Evolutionary conservation across 1,140 invertebrate genomes (phyloP), one percentile per base, ranked within the genome.

Genomic region (Anoplophora glabripennis): DNA sequence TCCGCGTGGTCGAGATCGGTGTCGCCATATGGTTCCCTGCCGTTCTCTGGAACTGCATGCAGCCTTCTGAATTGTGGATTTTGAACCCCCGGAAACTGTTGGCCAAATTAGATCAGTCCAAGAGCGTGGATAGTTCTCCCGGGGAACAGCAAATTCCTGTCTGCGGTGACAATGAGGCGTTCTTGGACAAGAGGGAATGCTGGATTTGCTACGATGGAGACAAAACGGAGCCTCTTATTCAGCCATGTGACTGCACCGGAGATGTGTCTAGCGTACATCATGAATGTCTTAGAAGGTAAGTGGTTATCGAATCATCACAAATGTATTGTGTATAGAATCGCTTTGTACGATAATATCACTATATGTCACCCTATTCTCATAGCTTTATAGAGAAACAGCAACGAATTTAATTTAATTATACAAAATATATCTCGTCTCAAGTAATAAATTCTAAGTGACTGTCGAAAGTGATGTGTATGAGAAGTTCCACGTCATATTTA

Each of bases 11-110:
- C 47, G 94, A 96, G 83, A 89, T 96, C 64, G 93, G 92, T n/a
- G 92, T 95, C 46, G 90, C 89, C 57, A 74, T 96, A 61, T 96
- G 94, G 93, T 96, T 96, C 78, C 93, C 93, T 1, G 96, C 93
- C 78, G 90, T 91, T 11, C 80, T 96, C 21, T 96, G 94, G 94
- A 96, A 96, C 78, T 95, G 90, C 67, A 93, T 93, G 81, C 89
- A 89, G 78, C 93, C 93, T n/a, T 92, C 94, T 70, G 88, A 93
- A 75, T 79, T 96, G 44, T 96, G 93, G 94, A 89, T 96, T 69
- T 78, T 96, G 57, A 96, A 96, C 83, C 94, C 93, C 10, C 87
- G 90, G 55, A 87, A 89, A 72, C 81, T 96, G 61, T 79, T 94
- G 1, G 87, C 89, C 51, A 81, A 78, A 72, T 68, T 83, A 35